Base-by-base conservation (phyloP, 2,888 invertebrate species). In the Malacosoma neustria region DNA sequence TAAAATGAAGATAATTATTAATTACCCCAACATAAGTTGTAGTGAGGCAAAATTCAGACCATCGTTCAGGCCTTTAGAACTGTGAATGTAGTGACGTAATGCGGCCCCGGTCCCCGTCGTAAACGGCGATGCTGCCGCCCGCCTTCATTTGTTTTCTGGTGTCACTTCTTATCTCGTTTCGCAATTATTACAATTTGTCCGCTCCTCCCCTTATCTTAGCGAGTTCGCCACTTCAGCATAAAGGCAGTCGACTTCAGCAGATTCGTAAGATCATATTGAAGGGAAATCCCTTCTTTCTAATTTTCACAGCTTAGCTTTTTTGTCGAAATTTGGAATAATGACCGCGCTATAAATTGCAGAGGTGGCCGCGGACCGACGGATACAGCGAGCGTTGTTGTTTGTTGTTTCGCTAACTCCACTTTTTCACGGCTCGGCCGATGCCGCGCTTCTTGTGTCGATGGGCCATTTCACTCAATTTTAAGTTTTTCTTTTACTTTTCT, bases 121-220 rank as follows among this genome's bases (percentile, higher is more conserved):
- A 54, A 45, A 41, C 50, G 52, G 41, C 50, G 49, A 42, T 58
- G 52, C 52, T 54, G 49, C 57, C 72, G 56, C 72, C 75, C 69
- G 71, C 75, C 70, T 80, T 82, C 84, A 84, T 84, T 84, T 85
- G 84, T 84, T 85, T 85, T 84, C 80, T 84, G 79, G 77, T 80
- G 82, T 82, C 84, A 84, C 67, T 82, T 72, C 82, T 85, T 85
- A 84, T 85, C 85, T 81, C 80, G 75, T 76, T 74, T 71, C 75
- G 75, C 84, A 85, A 85, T 84, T 82, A 85, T 85, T 81, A 85
- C 82, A 82, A 84, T 85, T 84, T 85, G 84, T 82, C 82, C 74
- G 81, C 76, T 75, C 81, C 77, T 77, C 77, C 80, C 80, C 79
- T 85, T 84, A 85, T 85, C 84, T 82, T 67, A 71, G 70, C 60